A percentile compares a stretch with the other conserved stretches of the same genome.
Conservation (phyloP, 1,140 invertebrate species). For the Drosophila oshimai region DNA sequence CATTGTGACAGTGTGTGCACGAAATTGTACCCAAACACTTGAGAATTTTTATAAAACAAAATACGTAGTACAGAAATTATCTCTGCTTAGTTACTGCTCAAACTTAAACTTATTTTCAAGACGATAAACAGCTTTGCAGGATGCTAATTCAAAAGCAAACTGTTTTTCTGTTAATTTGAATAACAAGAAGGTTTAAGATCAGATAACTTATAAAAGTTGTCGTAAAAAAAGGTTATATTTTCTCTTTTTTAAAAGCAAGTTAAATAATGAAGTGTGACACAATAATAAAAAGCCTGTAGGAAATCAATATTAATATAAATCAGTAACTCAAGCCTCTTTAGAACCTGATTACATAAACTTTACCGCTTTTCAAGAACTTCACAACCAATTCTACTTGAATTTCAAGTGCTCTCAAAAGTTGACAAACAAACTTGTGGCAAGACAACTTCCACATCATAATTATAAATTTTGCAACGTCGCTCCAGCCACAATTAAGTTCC, state of each 20-base stretch:
- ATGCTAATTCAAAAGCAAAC: conserved; percentile 4
- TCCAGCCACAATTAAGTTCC: not conserved
- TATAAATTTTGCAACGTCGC: conserved; percentile 2
- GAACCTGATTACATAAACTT: not conserved
- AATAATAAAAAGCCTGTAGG: not conserved
- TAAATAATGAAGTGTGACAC: not conserved
- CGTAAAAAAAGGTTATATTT: not conserved
- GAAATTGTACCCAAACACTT: not conserved
- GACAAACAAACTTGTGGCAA: not conserved
- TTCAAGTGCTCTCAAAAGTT: conserved; percentile 8
- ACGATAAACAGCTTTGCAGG: not conserved
- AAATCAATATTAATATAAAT: not conserved
- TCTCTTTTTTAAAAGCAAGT: not conserved
- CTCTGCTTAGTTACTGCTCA: conserved; percentile 6
- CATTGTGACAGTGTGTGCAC: not conserved
- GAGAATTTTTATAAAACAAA: not conserved
- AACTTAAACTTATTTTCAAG: not conserved
- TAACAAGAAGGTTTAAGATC: not conserved
- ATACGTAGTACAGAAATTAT: not conserved
- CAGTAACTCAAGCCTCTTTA: not conserved
- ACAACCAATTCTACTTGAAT: not conserved
- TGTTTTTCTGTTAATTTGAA: not conserved
- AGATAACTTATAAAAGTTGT: not conserved
- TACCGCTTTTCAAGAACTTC: not conserved
- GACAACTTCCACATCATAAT: conserved; percentile 1